Evolutionary conservation across 2,888 invertebrate species (phyloP), one percentile per base, ranked within the genome.

Genomic region (Saturnia japonica): DNA sequence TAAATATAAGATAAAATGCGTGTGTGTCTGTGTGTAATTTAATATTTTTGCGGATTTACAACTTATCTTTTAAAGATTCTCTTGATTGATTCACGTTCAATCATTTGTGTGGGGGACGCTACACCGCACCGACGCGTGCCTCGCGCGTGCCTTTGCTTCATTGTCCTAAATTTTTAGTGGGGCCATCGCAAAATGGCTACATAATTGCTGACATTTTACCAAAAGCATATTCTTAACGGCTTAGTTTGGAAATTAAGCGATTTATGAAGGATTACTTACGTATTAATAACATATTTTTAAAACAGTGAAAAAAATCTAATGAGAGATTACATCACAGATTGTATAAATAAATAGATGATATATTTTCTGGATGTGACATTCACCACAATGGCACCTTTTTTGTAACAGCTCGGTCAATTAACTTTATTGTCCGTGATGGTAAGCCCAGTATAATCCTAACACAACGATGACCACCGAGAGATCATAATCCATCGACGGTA

Each of bases 1-100:
- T 86, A 93, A 93, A 93, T 91, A 93, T 85, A 87, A 88, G 89
- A 91, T 89, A 89, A 79, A 77, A 85, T 83, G 83, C 78, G 28
- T 60, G 57, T 60, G 25, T n/a, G n/a, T n/a, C n/a, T n/a, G n/a
- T n/a, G n/a, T 88, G 93, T 91, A 92, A 93, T 85, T 85, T 82
- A 87, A 93, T 93, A 90, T 86, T 88, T 88, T 86, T 88, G 82
- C 86, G 84, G 87, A 89, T 89, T 85, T 88, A 81, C 80, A 80
- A 86, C 80, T 86, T 88, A 89, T 90, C 89, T 88, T 76, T 78
- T 73, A 76, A 77, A 78, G 80, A 84, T 83, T 85, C 82, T 86
- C 83, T 78, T 83, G 82, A 88, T 85, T 88, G 86, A 88, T 89
- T 85, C 80, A 80, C 83, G 82, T 88, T 88, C 88, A 88, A 88